Evolutionary conservation across 1,140 invertebrate species (phyloP).

Genomic region (Drosophila quadrilineata): DNA sequence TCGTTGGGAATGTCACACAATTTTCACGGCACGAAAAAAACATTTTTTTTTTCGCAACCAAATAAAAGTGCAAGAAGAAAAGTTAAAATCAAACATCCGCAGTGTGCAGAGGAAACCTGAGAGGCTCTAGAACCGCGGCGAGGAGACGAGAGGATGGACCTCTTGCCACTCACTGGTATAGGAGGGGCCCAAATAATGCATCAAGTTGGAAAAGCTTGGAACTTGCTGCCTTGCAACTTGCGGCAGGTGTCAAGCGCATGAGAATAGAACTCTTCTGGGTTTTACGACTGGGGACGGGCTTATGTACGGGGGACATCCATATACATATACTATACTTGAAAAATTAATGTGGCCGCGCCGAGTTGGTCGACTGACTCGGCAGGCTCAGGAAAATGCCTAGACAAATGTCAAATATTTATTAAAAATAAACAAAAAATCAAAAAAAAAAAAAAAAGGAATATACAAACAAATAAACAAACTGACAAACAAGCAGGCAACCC

Average conservation of each 20-base stretch:
- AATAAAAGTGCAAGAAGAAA: conserved; percentile 18
- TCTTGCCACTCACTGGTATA: background rate
- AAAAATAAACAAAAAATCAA: conserved; percentile 60
- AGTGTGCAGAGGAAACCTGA: background rate
- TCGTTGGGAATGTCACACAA: conserved; percentile 37
- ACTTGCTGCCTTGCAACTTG: conserved; percentile 22
- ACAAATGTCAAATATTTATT: conserved; percentile 80
- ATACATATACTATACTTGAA: conserved; percentile 55
- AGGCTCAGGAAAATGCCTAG: conserved; percentile 68
- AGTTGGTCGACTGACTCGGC: conserved; percentile 51
- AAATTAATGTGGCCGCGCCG: conserved; percentile 74
- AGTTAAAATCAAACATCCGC: conserved; percentile 63
- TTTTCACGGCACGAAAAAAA: conserved; percentile 36
- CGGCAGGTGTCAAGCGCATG: conserved; percentile 49
- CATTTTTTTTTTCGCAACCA: conserved; percentile 28
- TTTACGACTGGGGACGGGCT: conserved; percentile 6
- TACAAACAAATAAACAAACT: conserved; percentile 71
- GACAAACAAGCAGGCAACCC: conserved; percentile 64
- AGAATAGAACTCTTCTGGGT: too few relatives aligned
- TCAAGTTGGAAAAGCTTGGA: conserved; percentile 27
- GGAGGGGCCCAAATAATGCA: conserved; percentile 22
- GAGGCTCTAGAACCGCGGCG: too few relatives aligned
- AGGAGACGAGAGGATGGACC: background rate
- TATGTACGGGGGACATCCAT: conserved; percentile 31
- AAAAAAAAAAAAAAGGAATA: conserved; percentile 12